These are phyloP conservation scores for Channa maculata DNA, from an alignment of 2,113 vertebrate genomes.

Conservation along the genomic window DNA sequence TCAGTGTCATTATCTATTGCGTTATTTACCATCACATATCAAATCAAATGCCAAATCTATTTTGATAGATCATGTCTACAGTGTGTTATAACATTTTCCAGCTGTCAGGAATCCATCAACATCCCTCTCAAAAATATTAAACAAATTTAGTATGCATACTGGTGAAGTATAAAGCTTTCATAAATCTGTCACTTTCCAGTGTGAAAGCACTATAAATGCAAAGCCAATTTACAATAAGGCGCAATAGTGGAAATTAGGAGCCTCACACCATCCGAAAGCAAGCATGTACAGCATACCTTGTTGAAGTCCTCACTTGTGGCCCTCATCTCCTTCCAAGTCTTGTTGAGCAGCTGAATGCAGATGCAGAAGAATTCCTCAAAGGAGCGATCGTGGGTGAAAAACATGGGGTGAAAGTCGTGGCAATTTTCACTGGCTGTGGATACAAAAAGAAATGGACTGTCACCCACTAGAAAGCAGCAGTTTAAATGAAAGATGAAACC, in stretches of 20 bases:
- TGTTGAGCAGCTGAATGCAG: constrained; percentile 99
- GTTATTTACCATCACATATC: background rate
- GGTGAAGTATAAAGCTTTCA: background rate
- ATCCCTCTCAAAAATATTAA: background rate
- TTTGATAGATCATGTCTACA: too few relatives aligned
- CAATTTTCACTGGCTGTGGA: constrained; percentile 96
- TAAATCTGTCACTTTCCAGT: background rate
- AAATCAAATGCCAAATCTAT: too few relatives aligned
- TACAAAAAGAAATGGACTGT: background rate
- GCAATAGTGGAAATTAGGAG: too few relatives aligned
- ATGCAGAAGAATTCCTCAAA: constrained; percentile 99
- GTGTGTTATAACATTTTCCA: background rate
- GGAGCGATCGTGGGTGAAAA: constrained; percentile 97
- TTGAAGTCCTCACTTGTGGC: constrained; percentile 99
- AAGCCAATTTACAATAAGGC: background rate
- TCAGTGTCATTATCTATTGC: background rate
- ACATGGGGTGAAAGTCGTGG: constrained; percentile 99
- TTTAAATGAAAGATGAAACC: background rate
- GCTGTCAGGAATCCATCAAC: constrained; percentile 8
- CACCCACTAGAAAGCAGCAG: background rate
- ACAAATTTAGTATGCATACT: background rate
- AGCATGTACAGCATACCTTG: constrained; percentile 85
- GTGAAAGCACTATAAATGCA: constrained; percentile 5
- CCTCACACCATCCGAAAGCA: background rate
- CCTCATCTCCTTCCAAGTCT: constrained; percentile 99